These are phyloP conservation scores for Drosophila burlai DNA, from an alignment of 1,140 invertebrate genomes.

Conservation along the genomic window DNA sequence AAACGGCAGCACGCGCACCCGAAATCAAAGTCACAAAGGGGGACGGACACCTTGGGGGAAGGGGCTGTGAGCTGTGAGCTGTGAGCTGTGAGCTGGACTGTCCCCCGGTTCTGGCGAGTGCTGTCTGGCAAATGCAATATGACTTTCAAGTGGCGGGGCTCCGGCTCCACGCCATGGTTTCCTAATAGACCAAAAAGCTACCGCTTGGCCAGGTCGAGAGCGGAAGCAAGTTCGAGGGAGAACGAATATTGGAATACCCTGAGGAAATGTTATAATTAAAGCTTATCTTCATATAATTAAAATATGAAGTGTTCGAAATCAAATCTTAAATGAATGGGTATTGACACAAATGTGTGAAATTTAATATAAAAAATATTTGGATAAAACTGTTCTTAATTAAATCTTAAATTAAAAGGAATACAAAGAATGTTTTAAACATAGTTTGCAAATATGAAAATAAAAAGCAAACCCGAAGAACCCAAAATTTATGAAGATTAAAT, in stretches of 20 bases:
- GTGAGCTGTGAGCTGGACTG: constrained; percentile 3
- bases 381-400: neutral
- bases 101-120: constrained; percentile 43
- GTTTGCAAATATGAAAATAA: neutral
- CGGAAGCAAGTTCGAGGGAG: constrained; percentile 36
- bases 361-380: neutral
- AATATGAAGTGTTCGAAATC: too few relatives aligned
- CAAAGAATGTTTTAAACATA: neutral
- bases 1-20: constrained; percentile 66
- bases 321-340: too few relatives aligned
- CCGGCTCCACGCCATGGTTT: constrained; percentile 53
- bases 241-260: neutral
- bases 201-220: constrained; percentile 56
- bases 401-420: neutral
- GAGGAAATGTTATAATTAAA: neutral
- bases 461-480: neutral
- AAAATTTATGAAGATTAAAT: neutral
- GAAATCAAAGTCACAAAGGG: constrained; percentile 50
- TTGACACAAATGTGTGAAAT: neutral
- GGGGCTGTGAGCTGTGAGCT: neutral
- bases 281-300: neutral
- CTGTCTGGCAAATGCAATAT: constrained; percentile 69
- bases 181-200: constrained; percentile 77
- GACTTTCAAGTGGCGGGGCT: constrained; percentile 67
- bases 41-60: neutral